Evolutionary conservation across 2,113 vertebrate species (phyloP).

Genomic region (Alligator mississippiensis): DNA sequence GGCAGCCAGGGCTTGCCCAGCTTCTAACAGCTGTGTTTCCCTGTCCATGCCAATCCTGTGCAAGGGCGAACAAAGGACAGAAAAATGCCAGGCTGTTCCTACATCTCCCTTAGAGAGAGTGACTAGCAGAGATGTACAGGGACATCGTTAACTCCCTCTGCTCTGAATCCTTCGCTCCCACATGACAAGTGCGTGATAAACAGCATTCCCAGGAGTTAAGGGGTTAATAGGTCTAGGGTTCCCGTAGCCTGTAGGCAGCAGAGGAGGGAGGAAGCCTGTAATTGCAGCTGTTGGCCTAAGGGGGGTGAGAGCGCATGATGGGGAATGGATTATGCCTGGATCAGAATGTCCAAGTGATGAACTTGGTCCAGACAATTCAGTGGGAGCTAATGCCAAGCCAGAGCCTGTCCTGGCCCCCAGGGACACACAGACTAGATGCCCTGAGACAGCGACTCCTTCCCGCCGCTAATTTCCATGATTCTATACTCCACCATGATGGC

Average conservation of each 20-base stretch:
- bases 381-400: neutral
- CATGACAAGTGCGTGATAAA: neutral
- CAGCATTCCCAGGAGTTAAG: neutral
- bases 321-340: neutral
- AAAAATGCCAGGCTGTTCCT: neutral
- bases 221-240: neutral
- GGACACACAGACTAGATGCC: neutral
- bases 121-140: neutral
- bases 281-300: neutral
- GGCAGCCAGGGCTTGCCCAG: neutral
- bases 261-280: neutral
- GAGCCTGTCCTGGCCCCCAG: neutral
- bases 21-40: neutral
- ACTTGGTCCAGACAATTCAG: neutral
- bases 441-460: neutral
- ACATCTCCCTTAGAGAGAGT: neutral
- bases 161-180: neutral
- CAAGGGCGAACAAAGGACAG: neutral
- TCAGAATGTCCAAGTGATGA: neutral
- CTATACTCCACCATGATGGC: neutral
- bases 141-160: neutral
- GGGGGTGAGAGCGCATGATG: neutral
- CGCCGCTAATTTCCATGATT: neutral
- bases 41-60: neutral
- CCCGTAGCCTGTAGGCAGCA: neutral